Percentiles rank a stretch among this genome's conserved stretches.
Conservation (phyloP, 2,888 invertebrate species). For the Fragum fragum region DNA sequence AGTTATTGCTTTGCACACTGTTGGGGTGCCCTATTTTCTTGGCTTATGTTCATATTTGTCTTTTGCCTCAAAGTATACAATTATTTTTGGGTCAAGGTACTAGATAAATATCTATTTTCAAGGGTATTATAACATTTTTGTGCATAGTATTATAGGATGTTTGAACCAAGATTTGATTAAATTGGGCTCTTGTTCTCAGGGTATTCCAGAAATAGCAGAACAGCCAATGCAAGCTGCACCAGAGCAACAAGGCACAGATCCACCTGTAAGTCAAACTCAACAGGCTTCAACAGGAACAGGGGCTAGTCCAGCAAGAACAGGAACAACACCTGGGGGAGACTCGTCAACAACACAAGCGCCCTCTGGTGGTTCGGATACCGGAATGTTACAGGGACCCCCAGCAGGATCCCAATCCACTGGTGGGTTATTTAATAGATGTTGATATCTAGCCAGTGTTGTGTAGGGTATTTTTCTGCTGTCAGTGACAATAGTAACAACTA, state of each 20-base stretch:
- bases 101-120: no score
- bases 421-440: constrained; percentile 32
- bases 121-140: no score
- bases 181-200: constrained; percentile 64
- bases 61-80: no score
- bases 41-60: no score
- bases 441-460: neutral
- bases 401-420: constrained; percentile 50
- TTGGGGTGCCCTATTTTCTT: no score
- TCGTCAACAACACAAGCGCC: constrained; percentile 55
- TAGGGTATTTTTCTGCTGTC: neutral
- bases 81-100: no score
- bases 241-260: constrained; percentile 10
- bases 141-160: no score
- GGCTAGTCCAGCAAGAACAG: constrained; percentile 24
- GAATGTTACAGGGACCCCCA: constrained; percentile 46
- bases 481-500: neutral
- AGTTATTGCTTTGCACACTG: no score
- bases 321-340: constrained; percentile 32
- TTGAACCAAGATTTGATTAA: no score
- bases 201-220: constrained; percentile 75
- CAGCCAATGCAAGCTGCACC: constrained; percentile 36
- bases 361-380: constrained; percentile 46
- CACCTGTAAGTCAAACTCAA: neutral
- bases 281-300: neutral